These are phyloP conservation scores for Phengaris alcon DNA, from an alignment of 2,888 invertebrate species.

Conservation along the genomic window DNA sequence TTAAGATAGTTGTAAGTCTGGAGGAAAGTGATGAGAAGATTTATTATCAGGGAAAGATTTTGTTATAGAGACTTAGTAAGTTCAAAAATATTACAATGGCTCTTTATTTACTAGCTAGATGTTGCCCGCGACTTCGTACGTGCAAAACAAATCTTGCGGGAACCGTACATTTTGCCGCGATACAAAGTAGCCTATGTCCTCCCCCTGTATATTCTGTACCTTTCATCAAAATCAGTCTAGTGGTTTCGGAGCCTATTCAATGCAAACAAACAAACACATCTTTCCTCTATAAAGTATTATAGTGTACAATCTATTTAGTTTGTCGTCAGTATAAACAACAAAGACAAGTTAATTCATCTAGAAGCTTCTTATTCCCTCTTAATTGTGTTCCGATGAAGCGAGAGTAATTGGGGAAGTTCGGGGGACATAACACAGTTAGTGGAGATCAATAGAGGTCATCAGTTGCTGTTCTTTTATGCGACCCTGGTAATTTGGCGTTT, in stretches of 20 bases:
- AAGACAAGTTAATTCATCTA: slow-evolving; percentile 33
- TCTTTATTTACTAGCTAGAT: too few species aligned
- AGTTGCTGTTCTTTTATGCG: neutral
- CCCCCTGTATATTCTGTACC: too few species aligned
- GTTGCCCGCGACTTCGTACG: too few species aligned
- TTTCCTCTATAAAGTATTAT: neutral
- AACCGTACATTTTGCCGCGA: too few species aligned
- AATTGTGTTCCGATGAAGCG: slow-evolving; percentile 76
- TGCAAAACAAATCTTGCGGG: too few species aligned
- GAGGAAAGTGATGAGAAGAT: slow-evolving; percentile 7
- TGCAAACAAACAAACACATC: neutral
- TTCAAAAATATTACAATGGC: too few species aligned
- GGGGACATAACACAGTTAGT: slow-evolving; percentile 48
- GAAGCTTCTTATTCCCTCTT: slow-evolving; percentile 52
- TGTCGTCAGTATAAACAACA: slow-evolving; percentile 44
- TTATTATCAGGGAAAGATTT: neutral
- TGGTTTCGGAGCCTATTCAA: too few species aligned
- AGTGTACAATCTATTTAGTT: neutral
- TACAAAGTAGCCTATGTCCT: too few species aligned
- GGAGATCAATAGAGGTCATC: slow-evolving; percentile 30
- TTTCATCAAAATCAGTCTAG: too few species aligned
- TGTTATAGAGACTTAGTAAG: too few species aligned
- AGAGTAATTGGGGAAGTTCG: slow-evolving; percentile 54
- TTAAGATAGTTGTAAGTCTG: neutral
- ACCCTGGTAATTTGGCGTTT: neutral